These are phyloP conservation scores for Venturia canescens DNA, from an alignment of 1,140 invertebrate species.

Conservation along the genomic window DNA sequence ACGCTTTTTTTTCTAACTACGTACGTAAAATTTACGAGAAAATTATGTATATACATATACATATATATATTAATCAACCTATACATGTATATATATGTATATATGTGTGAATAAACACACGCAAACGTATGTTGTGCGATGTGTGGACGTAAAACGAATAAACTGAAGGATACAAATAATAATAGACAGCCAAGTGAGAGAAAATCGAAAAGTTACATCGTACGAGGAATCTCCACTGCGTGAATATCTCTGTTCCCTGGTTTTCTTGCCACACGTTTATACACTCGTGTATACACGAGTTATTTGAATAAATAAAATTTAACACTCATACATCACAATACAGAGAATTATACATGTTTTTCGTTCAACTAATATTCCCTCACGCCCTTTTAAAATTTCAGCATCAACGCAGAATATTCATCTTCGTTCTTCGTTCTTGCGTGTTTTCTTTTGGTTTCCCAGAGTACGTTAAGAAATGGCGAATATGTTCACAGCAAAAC, in stretches of 20 bases:
- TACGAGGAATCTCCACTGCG: conserved; percentile 38
- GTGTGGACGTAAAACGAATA: conserved; percentile 5
- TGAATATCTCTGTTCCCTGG: conserved; percentile 33
- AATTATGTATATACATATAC: conserved; percentile 64
- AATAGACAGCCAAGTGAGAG: conserved; percentile 41
- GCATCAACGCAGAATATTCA: too few relatives aligned
- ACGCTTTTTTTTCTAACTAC: conserved; percentile 69
- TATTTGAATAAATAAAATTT: conserved; percentile 53
- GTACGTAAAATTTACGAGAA: conserved; percentile 68
- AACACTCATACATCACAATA: background rate
- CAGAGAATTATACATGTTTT: conserved; percentile 10
- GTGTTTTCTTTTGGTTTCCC: background rate
- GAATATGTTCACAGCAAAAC: conserved; percentile 35
- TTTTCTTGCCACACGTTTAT: conserved; percentile 50
- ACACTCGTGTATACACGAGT: background rate
- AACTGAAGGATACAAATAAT: conserved; percentile 9
- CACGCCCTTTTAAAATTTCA: background rate
- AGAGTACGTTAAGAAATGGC: conserved; percentile 14
- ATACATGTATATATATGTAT: conserved; percentile 66
- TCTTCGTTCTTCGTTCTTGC: too few relatives aligned
- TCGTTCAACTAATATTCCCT: background rate
- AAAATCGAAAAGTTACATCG: conserved; percentile 46
- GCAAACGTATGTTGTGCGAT: conserved; percentile 13
- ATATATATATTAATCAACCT: conserved; percentile 38
- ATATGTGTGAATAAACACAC: conserved; percentile 45